phyloP scores from a whole-genome alignment of 1,140 invertebrate species.

The Zaprionus inermis region DNA sequence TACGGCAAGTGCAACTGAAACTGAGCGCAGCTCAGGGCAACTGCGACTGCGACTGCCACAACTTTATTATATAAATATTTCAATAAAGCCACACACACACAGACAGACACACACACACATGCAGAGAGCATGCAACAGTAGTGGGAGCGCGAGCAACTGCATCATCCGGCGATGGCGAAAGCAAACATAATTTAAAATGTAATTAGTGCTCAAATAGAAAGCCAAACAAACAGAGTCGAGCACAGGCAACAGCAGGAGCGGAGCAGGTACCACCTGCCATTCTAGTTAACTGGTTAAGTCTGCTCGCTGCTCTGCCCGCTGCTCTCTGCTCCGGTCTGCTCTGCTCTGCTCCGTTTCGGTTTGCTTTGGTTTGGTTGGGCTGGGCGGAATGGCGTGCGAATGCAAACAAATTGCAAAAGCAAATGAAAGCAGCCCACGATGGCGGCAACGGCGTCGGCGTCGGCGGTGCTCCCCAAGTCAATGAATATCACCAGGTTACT shows the following conservation, averaged over 20 bases:
- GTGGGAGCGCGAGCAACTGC: slow-evolving; percentile 57
- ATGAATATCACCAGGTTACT: slow-evolving; percentile 82
- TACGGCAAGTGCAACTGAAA: slow-evolving; percentile 44
- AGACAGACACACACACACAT: slow-evolving; percentile 21
- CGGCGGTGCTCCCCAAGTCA: slow-evolving; percentile 59
- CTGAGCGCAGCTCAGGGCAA: slow-evolving; percentile 20
- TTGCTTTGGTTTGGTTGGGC: background rate
- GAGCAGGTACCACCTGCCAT: background rate
- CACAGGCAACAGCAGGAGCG: slow-evolving; percentile 8
- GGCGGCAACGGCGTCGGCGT: slow-evolving; percentile 5
- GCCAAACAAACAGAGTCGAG: slow-evolving; percentile 69
- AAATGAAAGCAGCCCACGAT: slow-evolving; percentile 47
- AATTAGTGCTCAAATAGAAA: slow-evolving; percentile 83
- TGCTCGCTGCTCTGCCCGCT: background rate
- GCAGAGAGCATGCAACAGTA: slow-evolving; percentile 54
- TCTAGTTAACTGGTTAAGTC: background rate
- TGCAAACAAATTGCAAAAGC: slow-evolving; percentile 64
- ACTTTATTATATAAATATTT: slow-evolving; percentile 82
- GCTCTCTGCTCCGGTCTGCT: background rate
- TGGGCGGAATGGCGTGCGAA: slow-evolving; percentile 32
- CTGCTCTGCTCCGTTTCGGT: background rate
- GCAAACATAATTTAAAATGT: slow-evolving; percentile 83
- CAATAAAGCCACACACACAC: slow-evolving; percentile 50
- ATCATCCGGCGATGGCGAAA: slow-evolving; percentile 52
- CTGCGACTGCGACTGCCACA: slow-evolving; percentile 37